Conservation (phyloP, 2,113 vertebrate genomes). For the Cygnus atratus region DNA sequence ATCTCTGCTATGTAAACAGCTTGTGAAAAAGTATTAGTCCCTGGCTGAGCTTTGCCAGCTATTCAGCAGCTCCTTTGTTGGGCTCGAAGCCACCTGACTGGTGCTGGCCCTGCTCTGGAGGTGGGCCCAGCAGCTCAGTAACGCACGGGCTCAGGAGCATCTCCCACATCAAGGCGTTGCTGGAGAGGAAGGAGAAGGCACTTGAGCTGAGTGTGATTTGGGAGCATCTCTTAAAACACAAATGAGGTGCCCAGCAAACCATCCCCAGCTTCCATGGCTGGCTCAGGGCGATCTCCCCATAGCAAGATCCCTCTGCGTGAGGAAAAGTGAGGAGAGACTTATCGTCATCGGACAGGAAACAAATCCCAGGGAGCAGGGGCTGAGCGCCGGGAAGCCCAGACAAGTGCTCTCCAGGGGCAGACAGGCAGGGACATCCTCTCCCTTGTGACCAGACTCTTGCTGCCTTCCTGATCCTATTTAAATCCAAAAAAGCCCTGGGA, state of each 20-base stretch:
- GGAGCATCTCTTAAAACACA: background rate
- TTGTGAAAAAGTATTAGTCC: accelerated
- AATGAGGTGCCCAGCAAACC: background rate
- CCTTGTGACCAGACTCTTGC: background rate
- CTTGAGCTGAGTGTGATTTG: background rate
- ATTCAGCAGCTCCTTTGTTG: accelerated
- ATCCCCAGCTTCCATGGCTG: background rate
- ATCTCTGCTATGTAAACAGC: background rate
- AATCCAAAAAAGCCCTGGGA: background rate
- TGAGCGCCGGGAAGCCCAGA: background rate
- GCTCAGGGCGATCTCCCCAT: accelerated
- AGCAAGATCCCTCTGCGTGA: background rate
- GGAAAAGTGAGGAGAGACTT: background rate
- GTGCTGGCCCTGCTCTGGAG: accelerated
- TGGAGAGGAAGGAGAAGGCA: background rate
- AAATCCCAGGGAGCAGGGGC: background rate
- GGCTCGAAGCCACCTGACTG: background rate
- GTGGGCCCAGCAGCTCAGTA: background rate
- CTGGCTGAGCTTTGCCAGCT: background rate
- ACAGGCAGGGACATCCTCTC: conserved; percentile 2
- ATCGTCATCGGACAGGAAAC: background rate
- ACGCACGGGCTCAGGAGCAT: background rate
- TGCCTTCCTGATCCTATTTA: background rate
- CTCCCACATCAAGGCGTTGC: background rate
- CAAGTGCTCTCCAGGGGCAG: background rate